phyloP scores from a whole-genome alignment of 2,888 invertebrate species.

The Coenonympha arcania region DNA sequence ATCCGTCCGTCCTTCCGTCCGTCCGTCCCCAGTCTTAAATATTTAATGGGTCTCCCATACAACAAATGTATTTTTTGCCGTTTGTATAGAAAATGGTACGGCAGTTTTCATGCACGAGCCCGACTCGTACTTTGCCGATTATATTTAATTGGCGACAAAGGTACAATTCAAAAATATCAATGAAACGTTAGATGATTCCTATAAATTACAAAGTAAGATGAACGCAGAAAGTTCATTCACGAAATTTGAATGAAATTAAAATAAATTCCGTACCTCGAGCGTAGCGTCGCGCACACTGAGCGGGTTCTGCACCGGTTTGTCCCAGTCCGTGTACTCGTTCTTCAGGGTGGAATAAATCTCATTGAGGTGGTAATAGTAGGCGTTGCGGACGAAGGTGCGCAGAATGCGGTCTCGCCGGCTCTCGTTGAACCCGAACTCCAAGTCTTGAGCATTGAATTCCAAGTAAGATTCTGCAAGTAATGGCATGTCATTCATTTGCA shows the following conservation, averaged over 20 bases:
- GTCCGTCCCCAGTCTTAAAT: too few species aligned
- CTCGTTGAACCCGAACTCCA: conserved; percentile 94
- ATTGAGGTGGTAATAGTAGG: conserved; percentile 94
- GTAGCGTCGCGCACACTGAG: conserved; percentile 89
- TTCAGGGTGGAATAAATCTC: conserved; percentile 94
- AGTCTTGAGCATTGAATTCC: conserved; percentile 86
- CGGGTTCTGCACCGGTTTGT: conserved; percentile 88
- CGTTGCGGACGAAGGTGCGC: conserved; percentile 93
- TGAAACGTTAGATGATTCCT: too few species aligned
- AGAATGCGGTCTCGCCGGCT: conserved; percentile 88
- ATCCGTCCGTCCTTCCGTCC: too few species aligned
- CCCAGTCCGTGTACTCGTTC: conserved; percentile 98
- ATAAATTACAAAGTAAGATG: conserved; percentile 6
- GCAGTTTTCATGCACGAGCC: too few species aligned
- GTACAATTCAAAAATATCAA: too few species aligned
- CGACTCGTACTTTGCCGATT: too few species aligned
- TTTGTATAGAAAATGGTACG: too few species aligned
- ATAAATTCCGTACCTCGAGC: conserved; percentile 71
- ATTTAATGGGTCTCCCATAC: too few species aligned
- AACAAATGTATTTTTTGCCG: too few species aligned
- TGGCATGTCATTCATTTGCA: conserved; percentile 53
- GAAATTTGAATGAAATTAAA: conserved; percentile 17
- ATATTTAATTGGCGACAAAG: too few species aligned
- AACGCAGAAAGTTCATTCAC: conserved; percentile 9
- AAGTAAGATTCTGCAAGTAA: conserved; percentile 82